Evolutionary conservation across 2,888 invertebrate species (phyloP), one percentile per base, ranked within the genome.

Genomic region (Rhingia rostrata): DNA sequence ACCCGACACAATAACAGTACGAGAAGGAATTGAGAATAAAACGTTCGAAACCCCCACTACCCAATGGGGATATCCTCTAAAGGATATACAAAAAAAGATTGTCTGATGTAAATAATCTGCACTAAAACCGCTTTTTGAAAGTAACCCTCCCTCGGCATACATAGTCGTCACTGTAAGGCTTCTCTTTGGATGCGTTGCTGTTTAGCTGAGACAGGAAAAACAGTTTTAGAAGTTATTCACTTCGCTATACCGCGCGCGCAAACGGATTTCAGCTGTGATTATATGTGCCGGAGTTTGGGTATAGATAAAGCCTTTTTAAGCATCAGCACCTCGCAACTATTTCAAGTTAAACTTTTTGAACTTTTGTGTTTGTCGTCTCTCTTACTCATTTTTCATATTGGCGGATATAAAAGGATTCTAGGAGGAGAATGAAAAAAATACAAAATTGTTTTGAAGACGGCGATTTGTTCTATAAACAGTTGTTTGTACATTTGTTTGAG

Each of bases 321-420:
- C 56, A 64, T 58, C 63, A 70, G 51, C 74, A 79, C 79, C 74
- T 84, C 64, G 74, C 67, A 84, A 84, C 79, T 84, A 80, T 80
- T 80, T 70, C 63, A 84, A 84, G 84, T 84, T 84, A 70, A 80
- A 84, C 84, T 80, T 84, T 22, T 84, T 80, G 84, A 84, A 80
- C 84, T 84, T 84, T 75, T 84, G 32, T 80, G 53, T 54, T 60
- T 22, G 22, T 22, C 22, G 22, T 22, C 22, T 22, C 22, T 83
- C 47, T 43, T 78, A 39, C 45, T 37, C 12, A 6, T 9, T 58
- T 14, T 45, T n/a, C 14, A 43, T 33, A 47, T 37, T 49, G 39
- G 56, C 22, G 22, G 22, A 22, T 22, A 22, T 22, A 22, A 69
- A 58, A 63, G 69, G 69, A 63, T 45, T 69, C 14, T 9, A 33